Conservation (phyloP, 2,888 invertebrate genomes). For the Didymodactylos carnosus region DNA sequence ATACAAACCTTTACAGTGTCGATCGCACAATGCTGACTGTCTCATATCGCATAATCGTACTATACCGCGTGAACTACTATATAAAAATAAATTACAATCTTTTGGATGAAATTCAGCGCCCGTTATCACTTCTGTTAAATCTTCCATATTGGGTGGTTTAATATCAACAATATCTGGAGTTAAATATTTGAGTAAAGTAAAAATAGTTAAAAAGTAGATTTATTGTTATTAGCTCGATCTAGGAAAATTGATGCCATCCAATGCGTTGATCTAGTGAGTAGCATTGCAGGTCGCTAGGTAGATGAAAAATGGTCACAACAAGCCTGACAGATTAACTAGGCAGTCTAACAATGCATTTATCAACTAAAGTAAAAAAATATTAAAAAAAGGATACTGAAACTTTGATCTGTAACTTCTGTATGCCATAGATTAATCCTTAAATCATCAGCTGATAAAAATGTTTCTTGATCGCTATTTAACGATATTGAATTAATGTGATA, state of each 20-base stretch:
- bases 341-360: no score
- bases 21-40: conserved; percentile 87
- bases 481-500: conserved; percentile 99
- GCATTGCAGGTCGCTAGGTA: not conserved
- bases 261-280: not conserved
- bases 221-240: no score
- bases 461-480: conserved; percentile 97
- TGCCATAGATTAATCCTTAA: conserved; percentile 97
- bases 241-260: no score
- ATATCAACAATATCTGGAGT: conserved; percentile 81
- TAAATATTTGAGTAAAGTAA: not conserved
- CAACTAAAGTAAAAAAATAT: not conserved
- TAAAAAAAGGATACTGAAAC: conserved; percentile 54
- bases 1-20: conserved; percentile 63
- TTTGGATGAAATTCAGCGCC: conserved; percentile 97
- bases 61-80: conserved; percentile 97
- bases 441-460: conserved; percentile 95
- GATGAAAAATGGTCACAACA: no score
- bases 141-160: conserved; percentile 99
- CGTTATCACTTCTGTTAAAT: conserved; percentile 91
- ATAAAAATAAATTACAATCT: conserved; percentile 94
- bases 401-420: conserved; percentile 95
- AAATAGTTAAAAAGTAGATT: not conserved
- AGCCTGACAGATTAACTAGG: no score
- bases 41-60: conserved; percentile 99